Base-by-base conservation (phyloP, 2,797 vertebrate species). In the Uromys caudimaculatus region DNA sequence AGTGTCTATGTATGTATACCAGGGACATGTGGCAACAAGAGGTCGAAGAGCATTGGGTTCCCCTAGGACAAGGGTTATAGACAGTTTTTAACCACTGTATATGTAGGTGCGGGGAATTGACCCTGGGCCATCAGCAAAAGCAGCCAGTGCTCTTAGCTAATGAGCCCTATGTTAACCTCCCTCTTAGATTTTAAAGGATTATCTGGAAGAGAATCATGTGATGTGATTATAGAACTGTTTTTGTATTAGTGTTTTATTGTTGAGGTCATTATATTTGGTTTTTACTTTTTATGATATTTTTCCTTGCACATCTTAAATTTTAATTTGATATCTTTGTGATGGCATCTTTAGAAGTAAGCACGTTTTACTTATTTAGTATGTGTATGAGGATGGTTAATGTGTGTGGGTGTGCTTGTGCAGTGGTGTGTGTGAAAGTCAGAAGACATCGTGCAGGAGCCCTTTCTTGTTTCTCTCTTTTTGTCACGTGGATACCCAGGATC, bases 221-320 rank as follows among this genome's bases (percentile, higher is more conserved):
- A 23, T 95, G 35, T 76, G 32, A 89, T 93, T 93, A 89, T 91
- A 95, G 67, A 93, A 82, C 89, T 91, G 1, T 81, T 12, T 89
- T 21, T 56, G 6, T 56, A 35, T 9, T 64, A 89, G 44, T 44
- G 92, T 93, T 97, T 83, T 35, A 82, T 91, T 32, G 67, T 79
- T 87, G 77, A 88, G 12, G 58, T 9, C 56, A 87, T 87, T 90
- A 24, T 90, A 95, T 17, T 58, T 71, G 11, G 4, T 58, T 92
- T 90, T 50, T 29, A 41, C 44, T 52, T 96, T 89, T 81, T 56
- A 56, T 79, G 75, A 47, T 54, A 54, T 76, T 95, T 64, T 83
- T 92, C 67, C 91, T 81, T 81, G 8, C 2, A 47, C 88, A 62
- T 58, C 60, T 97, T 17, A 89, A 81, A 92, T 32, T 94, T 92